Base-by-base conservation (phyloP, 2,113 vertebrate species). In the Mionectes macconnelli region DNA sequence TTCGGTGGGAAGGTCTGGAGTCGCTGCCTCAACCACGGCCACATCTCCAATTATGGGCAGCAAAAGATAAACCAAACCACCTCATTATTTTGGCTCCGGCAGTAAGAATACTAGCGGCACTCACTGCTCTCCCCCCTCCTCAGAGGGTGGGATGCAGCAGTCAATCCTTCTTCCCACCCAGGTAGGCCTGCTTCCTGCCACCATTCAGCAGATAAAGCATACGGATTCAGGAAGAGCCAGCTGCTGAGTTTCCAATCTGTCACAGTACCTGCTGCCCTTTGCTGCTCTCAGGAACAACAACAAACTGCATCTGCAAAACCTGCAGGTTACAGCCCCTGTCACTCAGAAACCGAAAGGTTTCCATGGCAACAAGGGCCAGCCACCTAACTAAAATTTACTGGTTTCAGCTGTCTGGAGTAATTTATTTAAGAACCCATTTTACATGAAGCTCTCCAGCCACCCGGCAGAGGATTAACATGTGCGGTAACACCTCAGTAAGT, bases 1-100 rank as follows among this genome's bases (percentile, higher is more conserved):
- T 1, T 6, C 0, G 0, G 8, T 2, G 28, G 0, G 4, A 16
- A 4, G 8, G 47, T 47, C 27, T 4, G 12, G 9, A 57, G 47
- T 31, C 47, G 17, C 0, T 22, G 56, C 39, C 57, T 45, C 53
- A 4, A 4, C 10, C 0, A 0, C 27, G 9, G 28, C 59, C 14
- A 1, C 0, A 0, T 59, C 79, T 72, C 94, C 82, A 78, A 24
- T 75, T 90, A 75, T 66, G 68, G 90, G 8, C 79, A 90, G 60
- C 0, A 1, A 49, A 52, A 37, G 37, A 24, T 19, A 45, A 6
- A 2, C 56, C 57, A 60, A 63, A 12, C 7, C 0, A 1, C 1
- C 14, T 13, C 12, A 21, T 13, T 24, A 31, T 44, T 83, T 57
- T 47, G 49, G 78, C 62, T 30, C 69, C 20, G 2, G 21, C 27